Base-by-base conservation (phyloP, 2,113 vertebrate species). In the Urocolius indicus region DNA sequence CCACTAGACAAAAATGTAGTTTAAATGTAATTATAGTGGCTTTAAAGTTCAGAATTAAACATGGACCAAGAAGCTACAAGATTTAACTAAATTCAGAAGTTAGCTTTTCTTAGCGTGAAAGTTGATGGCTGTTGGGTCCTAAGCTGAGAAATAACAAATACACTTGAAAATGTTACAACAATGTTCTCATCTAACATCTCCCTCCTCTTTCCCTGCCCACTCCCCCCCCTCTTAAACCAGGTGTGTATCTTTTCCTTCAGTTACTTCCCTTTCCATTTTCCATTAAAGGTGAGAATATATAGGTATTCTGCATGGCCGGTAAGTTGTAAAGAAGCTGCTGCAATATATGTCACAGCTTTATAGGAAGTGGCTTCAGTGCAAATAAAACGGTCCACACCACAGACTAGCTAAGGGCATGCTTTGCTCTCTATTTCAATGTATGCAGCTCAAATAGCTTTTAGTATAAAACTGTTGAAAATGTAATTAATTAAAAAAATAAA, bases 391-490 rank as follows among this genome's bases (percentile, higher is more conserved):
- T 61, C 88, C 69, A 95, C 67, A 95, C 58, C 82, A 89, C 67
- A 85, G 57, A 61, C 27, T 57, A 95, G 76, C 36, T 5, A 97
- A 96, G 94, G 87, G 57, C 97, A 96, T 94, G 97, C 92, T 86
- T 66, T 93, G 68, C 91, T 86, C 77, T 49, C 29, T 67, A 63
- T 91, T 91, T 78, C 87, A 75, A 26, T 57, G 87, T 87, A 77
- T 55, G 58, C 55, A 46, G 74, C 94, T 88, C 41, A 94, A 90
- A 92, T 61, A 66, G 61, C n/a, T 67, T 83, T 89, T 34, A 94
- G 51, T 54, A 95, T 58, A 86, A 96, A 97, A 97, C 90, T 59
- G 79, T 62, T 87, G 68, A 95, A 90, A 94, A 94, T 32, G 19
- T 61, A 88, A 85, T 34, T 94, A 67, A 55, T 66, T 97, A 51